Evolutionary conservation across 2,888 invertebrate species (phyloP).

Genomic region (Lagria hirta): DNA sequence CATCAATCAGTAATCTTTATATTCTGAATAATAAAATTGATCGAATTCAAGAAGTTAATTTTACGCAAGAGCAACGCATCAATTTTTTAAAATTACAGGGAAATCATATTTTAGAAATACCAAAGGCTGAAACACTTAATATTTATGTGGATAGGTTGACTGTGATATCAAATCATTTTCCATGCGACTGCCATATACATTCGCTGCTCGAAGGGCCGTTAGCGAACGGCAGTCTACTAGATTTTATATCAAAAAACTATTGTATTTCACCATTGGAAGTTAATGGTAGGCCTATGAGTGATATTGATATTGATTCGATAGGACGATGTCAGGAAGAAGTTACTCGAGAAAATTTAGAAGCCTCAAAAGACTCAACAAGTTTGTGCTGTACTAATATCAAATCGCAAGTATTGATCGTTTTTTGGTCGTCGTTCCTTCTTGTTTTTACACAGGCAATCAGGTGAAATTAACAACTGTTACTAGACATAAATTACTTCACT

Average conservation of each 20-base stretch:
- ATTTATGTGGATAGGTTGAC: constrained; percentile 71
- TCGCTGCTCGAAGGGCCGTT: constrained; percentile 75
- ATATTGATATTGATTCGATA: constrained; percentile 65
- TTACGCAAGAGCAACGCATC: constrained; percentile 71
- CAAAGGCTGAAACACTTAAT: constrained; percentile 66
- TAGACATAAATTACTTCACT: too few relatives aligned
- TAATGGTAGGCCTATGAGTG: constrained; percentile 74
- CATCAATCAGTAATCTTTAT: constrained; percentile 71
- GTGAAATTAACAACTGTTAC: constrained; percentile 39
- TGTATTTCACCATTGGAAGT: constrained; percentile 85
- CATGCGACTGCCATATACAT: constrained; percentile 83
- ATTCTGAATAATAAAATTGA: constrained; percentile 85
- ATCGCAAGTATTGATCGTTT: constrained; percentile 28
- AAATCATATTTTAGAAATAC: constrained; percentile 80
- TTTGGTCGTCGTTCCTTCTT: constrained; percentile 31
- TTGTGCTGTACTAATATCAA: constrained; percentile 24
- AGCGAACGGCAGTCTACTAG: constrained; percentile 65
- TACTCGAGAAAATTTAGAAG: constrained; percentile 65
- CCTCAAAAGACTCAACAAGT: constrained; percentile 49
- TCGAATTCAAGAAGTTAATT: constrained; percentile 72
- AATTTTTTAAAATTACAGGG: constrained; percentile 74
- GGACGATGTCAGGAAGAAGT: constrained; percentile 70
- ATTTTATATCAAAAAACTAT: constrained; percentile 74
- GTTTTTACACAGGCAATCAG: constrained; percentile 39
- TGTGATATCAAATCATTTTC: constrained; percentile 78